Conservation (phyloP, 2,888 invertebrate genomes). For the Cartodere bifasciata region DNA sequence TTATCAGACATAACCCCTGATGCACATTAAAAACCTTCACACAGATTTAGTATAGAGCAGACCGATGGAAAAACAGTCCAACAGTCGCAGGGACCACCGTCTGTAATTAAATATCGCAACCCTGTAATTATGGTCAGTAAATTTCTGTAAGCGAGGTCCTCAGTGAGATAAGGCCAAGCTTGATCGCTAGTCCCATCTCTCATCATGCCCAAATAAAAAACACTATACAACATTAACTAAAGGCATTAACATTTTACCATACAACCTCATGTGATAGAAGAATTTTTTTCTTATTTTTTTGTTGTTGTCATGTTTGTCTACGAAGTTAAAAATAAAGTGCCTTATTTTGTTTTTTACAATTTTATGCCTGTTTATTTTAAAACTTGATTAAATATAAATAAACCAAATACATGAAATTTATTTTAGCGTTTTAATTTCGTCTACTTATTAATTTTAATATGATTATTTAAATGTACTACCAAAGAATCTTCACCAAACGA, state of each 20-base stretch:
- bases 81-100: constrained; percentile 34
- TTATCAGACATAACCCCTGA: no score
- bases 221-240: constrained; percentile 18
- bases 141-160: constrained; percentile 57
- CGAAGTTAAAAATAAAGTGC: no score
- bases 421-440: no score
- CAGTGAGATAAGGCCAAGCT: constrained; percentile 34
- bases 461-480: no score
- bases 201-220: constrained; percentile 15
- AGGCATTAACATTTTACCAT: constrained; percentile 11
- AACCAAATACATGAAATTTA: no score
- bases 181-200: constrained; percentile 35
- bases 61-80: constrained; percentile 17
- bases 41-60: constrained; percentile 8
- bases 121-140: constrained; percentile 80
- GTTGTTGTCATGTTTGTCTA: no score
- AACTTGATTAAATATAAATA: no score
- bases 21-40: constrained; percentile 12
- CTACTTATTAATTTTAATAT: no score
- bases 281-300: no score
- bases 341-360: no score
- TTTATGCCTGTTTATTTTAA: no score
- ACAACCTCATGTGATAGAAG: constrained; percentile 2
- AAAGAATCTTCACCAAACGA: no score
- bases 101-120: constrained; percentile 72